Percentiles rank a stretch among this genome's conserved stretches.
phyloP scores from a whole-genome alignment of 2,797 vertebrate genomes.

The Phrynocephalus forsythii region DNA sequence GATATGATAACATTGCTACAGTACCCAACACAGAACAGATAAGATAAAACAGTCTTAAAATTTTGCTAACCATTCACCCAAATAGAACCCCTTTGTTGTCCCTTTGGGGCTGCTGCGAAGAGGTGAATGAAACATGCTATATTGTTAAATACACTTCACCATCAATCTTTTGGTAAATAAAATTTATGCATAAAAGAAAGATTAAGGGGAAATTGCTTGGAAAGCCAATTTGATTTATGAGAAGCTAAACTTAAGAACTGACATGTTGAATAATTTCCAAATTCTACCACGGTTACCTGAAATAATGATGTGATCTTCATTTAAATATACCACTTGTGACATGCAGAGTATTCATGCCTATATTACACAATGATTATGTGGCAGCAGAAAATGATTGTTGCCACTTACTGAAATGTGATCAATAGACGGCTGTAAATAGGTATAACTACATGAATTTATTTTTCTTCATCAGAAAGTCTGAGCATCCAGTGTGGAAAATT shows the following conservation, averaged over 20 bases:
- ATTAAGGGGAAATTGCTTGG: slow-evolving; percentile 10
- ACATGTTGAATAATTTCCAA: slow-evolving; percentile 29
- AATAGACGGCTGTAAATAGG: slow-evolving; percentile 15
- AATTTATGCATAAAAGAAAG: neutral
- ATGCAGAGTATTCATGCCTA: neutral
- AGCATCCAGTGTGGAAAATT: slow-evolving; percentile 28
- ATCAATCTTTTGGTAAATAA: neutral
- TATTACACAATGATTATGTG: slow-evolving; percentile 21
- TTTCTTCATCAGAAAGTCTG: slow-evolving; percentile 41
- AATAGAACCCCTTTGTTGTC: neutral
- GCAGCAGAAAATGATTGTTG: slow-evolving; percentile 33
- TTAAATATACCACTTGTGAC: slow-evolving; percentile 35
- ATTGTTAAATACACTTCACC: neutral
- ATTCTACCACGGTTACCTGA: slow-evolving; percentile 16
- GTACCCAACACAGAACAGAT: neutral
- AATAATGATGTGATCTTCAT: slow-evolving; percentile 13
- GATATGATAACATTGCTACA: neutral
- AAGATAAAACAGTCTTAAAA: neutral
- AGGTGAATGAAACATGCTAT: slow-evolving; percentile 10
- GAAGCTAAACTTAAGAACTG: slow-evolving; percentile 25
- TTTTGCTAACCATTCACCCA: neutral
- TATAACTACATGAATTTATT: slow-evolving; percentile 25
- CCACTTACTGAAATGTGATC: slow-evolving; percentile 11
- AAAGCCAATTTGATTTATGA: neutral
- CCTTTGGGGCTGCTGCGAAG: neutral